A percentile compares a stretch with the other conserved stretches of the same genome.
Evolutionary conservation across 2,113 vertebrate species (phyloP).

Genomic region (Ophiodon elongatus): DNA sequence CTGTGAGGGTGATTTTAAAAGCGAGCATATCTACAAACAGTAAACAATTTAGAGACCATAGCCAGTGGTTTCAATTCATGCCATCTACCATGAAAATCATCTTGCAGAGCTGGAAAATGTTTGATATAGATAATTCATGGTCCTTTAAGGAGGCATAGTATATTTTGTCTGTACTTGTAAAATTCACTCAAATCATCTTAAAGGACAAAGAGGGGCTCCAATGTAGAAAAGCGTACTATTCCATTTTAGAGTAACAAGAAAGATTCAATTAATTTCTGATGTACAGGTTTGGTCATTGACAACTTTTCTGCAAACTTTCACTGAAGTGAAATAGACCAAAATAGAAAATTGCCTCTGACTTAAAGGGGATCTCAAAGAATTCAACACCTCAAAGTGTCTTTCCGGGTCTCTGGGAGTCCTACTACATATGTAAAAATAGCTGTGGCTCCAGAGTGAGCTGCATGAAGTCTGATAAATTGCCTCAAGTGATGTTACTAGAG

Average conservation of each 20-base stretch:
- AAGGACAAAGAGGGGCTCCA: not conserved
- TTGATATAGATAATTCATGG: not conserved
- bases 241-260: not conserved
- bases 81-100: not conserved
- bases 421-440: not conserved
- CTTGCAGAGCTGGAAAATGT: not conserved
- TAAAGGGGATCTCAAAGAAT: not conserved
- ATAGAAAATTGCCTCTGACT: not conserved
- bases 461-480: not conserved
- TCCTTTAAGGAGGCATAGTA: not conserved
- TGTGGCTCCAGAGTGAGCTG: not conserved
- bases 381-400: slow-evolving; percentile 14
- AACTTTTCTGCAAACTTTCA: not conserved
- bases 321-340: not conserved
- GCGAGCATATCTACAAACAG: not conserved
- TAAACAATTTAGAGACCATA: not conserved
- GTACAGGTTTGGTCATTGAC: not conserved
- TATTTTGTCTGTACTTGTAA: not conserved
- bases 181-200: not conserved
- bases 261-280: slow-evolving; percentile 1
- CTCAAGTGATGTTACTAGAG: not conserved
- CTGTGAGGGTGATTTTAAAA: not conserved
- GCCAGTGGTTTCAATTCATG: not conserved
- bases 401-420: not conserved
- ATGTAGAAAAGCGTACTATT: not conserved